phyloP scores from a whole-genome alignment of 2,113 vertebrate species.

The Phrynosoma platyrhinos region DNA sequence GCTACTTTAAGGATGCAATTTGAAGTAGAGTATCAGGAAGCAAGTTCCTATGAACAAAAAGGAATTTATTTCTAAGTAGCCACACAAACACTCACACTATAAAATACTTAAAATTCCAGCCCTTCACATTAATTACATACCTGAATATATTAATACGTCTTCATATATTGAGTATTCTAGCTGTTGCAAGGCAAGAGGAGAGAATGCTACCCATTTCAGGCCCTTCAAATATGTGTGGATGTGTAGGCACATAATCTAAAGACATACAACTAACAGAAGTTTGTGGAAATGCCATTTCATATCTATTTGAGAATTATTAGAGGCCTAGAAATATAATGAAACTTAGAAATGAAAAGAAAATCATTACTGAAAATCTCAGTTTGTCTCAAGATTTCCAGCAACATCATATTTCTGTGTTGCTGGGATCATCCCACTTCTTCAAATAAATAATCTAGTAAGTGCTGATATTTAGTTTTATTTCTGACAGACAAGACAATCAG shows the following conservation, averaged over 20 bases:
- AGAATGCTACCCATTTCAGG: not conserved
- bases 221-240: too few species aligned
- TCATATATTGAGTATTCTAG: too few species aligned
- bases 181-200: not conserved
- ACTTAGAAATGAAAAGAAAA: not conserved
- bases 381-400: not conserved
- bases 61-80: not conserved
- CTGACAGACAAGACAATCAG: not conserved
- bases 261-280: not conserved
- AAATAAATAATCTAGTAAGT: not conserved
- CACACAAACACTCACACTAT: not conserved
- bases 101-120: not conserved
- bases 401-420: not conserved
- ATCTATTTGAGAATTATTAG: not conserved
- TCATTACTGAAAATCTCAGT: not conserved
- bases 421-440: not conserved
- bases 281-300: not conserved
- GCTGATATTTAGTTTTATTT: not conserved
- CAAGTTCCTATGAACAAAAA: not conserved
- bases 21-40: not conserved
- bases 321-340: not conserved
- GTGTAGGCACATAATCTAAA: not conserved
- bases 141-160: not conserved
- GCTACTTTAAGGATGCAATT: not conserved
- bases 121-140: not conserved